phyloP scores from a whole-genome alignment of 2,113 vertebrate genomes.

The Noturus placidus region DNA sequence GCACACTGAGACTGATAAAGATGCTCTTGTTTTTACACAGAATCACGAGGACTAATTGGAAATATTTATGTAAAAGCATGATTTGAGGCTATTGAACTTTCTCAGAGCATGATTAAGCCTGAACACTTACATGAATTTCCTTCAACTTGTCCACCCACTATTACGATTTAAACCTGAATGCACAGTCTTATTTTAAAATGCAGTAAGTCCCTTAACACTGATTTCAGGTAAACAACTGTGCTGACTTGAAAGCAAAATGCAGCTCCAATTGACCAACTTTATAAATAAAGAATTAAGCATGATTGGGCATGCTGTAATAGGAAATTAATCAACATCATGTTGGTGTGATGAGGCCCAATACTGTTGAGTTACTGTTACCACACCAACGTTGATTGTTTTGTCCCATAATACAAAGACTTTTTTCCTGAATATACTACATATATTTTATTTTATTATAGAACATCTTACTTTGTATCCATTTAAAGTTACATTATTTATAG shows the following conservation, averaged over 20 bases:
- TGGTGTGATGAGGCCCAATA: neutral
- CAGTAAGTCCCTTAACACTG: neutral
- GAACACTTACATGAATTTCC: neutral
- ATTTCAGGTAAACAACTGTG: neutral
- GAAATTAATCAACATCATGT: neutral
- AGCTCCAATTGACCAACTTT: neutral
- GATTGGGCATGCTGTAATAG: neutral
- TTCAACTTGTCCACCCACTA: neutral
- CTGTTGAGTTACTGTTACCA: neutral
- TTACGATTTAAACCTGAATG: neutral
- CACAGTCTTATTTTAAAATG: neutral
- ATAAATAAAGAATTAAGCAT: neutral
- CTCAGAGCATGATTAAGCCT: neutral
- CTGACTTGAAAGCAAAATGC: neutral
- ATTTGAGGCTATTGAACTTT: neutral
- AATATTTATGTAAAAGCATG: neutral
- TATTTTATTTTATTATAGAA: too few species aligned
- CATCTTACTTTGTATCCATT: too few species aligned
- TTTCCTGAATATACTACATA: too few species aligned
- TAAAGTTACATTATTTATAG: neutral
- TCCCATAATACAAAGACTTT: neutral
- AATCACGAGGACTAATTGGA: neutral
- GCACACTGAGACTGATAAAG: neutral
- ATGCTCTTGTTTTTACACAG: neutral
- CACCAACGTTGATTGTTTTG: neutral